Conservation (phyloP, 2,797 vertebrate species). For the Percopsis omiscomaycus region DNA sequence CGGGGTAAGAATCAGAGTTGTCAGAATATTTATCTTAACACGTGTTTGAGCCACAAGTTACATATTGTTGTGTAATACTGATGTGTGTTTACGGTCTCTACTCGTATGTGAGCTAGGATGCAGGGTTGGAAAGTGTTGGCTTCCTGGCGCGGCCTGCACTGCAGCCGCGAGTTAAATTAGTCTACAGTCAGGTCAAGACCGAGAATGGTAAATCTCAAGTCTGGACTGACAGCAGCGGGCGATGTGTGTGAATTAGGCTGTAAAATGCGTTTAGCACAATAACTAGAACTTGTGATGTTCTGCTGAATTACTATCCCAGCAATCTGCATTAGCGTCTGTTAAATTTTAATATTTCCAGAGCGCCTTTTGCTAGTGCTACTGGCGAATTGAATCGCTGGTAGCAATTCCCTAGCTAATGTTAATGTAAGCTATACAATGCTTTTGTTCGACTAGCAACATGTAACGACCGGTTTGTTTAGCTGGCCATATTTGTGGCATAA, state of each 20-base stretch:
- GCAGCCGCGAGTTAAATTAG: slow-evolving; percentile 76
- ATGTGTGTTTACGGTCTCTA: slow-evolving; percentile 31
- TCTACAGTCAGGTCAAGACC: slow-evolving; percentile 51
- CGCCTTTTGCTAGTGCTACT: slow-evolving; percentile 58
- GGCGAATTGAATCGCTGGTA: slow-evolving; percentile 44
- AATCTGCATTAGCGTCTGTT: background rate
- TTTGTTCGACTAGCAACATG: slow-evolving; percentile 8
- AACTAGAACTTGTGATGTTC: background rate
- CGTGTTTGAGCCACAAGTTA: slow-evolving; percentile 31
- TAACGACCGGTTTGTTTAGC: background rate
- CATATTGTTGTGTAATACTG: slow-evolving; percentile 1
- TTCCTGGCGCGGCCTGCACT: slow-evolving; percentile 64
- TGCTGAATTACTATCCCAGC: too few relatives aligned
- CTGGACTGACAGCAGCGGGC: slow-evolving; percentile 53
- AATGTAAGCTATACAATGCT: slow-evolving; percentile 9
- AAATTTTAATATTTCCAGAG: slow-evolving; percentile 23
- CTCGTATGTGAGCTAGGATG: slow-evolving; percentile 23
- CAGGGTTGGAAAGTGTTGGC: slow-evolving; percentile 44
- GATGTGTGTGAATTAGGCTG: background rate
- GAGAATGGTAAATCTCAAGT: slow-evolving; percentile 32
- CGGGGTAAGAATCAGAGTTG: slow-evolving; percentile 39
- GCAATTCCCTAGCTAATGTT: slow-evolving; percentile 51
- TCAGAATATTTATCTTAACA: slow-evolving; percentile 20
- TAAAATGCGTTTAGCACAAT: background rate
- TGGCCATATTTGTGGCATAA: background rate